Conservation (phyloP, 2,888 invertebrate genomes). For the Gastrophysa polygoni region DNA sequence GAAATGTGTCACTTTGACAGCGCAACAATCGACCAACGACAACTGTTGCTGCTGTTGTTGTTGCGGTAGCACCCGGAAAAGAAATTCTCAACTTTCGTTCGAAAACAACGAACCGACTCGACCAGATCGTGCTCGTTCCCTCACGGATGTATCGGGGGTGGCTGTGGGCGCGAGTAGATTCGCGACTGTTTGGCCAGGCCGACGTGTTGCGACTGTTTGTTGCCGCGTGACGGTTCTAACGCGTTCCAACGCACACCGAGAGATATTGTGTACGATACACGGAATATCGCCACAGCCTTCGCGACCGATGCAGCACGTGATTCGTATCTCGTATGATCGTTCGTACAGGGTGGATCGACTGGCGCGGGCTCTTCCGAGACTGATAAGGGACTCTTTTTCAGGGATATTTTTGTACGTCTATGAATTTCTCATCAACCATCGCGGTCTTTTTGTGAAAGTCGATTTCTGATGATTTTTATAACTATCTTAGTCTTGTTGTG, state of each 20-base stretch:
- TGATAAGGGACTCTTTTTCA: too few species aligned
- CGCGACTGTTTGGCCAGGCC: not conserved
- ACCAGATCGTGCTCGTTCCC: too few species aligned
- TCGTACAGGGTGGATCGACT: not conserved
- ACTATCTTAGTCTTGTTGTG: too few species aligned
- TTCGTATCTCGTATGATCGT: not conserved
- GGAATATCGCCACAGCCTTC: too few species aligned
- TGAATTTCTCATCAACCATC: too few species aligned
- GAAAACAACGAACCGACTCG: too few species aligned
- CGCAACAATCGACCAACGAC: not conserved
- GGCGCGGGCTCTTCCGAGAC: too few species aligned
- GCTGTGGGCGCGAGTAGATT: not conserved
- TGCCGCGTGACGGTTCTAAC: constrained; percentile 33
- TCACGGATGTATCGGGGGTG: too few species aligned
- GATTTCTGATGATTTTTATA: too few species aligned
- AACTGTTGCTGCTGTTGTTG: not conserved
- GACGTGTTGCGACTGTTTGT: not conserved
- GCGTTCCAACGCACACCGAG: constrained; percentile 32
- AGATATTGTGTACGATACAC: constrained; percentile 24
- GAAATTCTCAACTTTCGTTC: too few species aligned
- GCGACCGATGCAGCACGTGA: not conserved
- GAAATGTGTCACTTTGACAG: constrained; percentile 45
- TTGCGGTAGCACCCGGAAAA: not conserved
- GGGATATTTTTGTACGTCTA: too few species aligned
- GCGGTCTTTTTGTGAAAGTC: too few species aligned